phyloP scores from a whole-genome alignment of 2,797 vertebrate genomes.

The Ptychobarbus kaznakovi region DNA sequence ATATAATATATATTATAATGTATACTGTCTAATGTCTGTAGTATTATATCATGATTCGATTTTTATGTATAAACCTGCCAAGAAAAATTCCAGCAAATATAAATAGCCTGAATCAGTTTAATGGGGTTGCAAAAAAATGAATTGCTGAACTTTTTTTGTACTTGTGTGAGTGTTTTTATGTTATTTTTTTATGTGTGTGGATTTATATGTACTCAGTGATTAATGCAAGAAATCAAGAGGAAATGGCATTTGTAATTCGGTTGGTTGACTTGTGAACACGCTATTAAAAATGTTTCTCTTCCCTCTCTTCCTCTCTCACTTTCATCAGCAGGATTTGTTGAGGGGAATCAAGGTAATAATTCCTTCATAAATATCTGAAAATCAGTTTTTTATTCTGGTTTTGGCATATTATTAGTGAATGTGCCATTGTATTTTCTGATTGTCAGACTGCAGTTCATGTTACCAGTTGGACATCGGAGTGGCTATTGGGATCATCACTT shows the following conservation, averaged over 20 bases:
- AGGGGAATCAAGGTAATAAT: constrained; percentile 71
- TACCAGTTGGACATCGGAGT: constrained; percentile 72
- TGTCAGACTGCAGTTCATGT: constrained; percentile 74
- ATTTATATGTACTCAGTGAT: background rate
- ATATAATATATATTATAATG: background rate
- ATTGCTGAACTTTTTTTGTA: background rate
- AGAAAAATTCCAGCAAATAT: background rate
- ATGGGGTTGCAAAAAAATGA: background rate
- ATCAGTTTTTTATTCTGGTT: background rate
- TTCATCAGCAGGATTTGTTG: constrained; percentile 65
- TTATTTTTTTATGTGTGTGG: background rate
- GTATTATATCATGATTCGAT: background rate
- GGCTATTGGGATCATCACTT: constrained; percentile 73
- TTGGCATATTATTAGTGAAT: background rate
- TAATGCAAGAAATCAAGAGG: background rate
- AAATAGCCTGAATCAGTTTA: background rate
- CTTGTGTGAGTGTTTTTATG: background rate
- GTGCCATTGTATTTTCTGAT: background rate
- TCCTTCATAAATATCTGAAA: background rate
- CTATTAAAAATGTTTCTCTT: background rate
- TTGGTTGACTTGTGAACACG: background rate
- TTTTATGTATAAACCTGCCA: background rate
- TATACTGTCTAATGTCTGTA: background rate
- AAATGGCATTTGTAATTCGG: background rate
- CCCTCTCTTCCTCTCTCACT: constrained; percentile 32